Conservation (phyloP, 2,113 vertebrate species). For the Thymallus thymallus region DNA sequence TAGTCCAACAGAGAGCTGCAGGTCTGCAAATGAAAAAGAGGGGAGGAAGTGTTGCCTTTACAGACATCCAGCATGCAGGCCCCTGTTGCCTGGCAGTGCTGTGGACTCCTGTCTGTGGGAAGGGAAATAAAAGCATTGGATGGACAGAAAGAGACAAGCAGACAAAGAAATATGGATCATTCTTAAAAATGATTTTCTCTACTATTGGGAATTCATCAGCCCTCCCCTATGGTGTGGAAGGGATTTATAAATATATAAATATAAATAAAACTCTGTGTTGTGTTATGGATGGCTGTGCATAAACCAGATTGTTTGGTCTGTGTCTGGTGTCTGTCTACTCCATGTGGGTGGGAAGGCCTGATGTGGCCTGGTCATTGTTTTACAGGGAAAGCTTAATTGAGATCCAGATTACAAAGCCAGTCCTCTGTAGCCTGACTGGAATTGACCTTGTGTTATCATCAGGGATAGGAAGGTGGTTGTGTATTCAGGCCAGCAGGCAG, state of each 20-base stretch:
- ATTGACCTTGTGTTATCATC: conserved; percentile 64
- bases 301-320: conserved; percentile 54
- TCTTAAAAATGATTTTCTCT: conserved; percentile 48
- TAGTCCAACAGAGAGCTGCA: conserved; percentile 61
- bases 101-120: conserved; percentile 28
- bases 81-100: conserved; percentile 28
- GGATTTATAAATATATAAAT: too few relatives aligned
- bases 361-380: conserved; percentile 47
- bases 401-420: conserved; percentile 61
- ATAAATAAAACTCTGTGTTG: conserved; percentile 53
- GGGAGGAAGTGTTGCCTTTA: conserved; percentile 47
- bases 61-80: conserved; percentile 45
- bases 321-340: conserved; percentile 24
- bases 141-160: conserved; percentile 49
- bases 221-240: too few relatives aligned
- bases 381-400: conserved; percentile 34
- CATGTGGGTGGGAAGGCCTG: conserved; percentile 52
- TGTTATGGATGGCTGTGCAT: conserved; percentile 37
- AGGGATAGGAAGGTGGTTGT: conserved; percentile 36
- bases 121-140: conserved; percentile 33
- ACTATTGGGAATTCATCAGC: too few relatives aligned
- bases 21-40: conserved; percentile 65
- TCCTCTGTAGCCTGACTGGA: conserved; percentile 45
- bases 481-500: conserved; percentile 53
- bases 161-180: conserved; percentile 65